phyloP scores from a whole-genome alignment of 1,140 invertebrate species.

The Heliothis subflexa region DNA sequence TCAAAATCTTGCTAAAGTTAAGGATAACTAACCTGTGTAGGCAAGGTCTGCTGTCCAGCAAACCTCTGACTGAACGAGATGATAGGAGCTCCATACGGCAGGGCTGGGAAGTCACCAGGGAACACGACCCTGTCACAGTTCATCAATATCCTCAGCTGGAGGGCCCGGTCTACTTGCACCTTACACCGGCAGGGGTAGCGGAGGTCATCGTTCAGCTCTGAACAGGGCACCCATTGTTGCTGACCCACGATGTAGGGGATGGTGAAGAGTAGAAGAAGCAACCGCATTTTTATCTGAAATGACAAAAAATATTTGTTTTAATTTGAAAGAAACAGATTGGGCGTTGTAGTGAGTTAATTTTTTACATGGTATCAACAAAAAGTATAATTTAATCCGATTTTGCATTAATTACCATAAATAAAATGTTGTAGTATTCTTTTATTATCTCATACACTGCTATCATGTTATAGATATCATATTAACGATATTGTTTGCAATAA shows the following conservation, averaged over 20 bases:
- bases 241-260: conserved; percentile 55
- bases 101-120: conserved; percentile 90
- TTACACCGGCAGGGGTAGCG: conserved; percentile 88
- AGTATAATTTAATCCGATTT: too few species aligned
- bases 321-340: too few species aligned
- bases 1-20: too few species aligned
- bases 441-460: too few species aligned
- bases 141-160: conserved; percentile 87
- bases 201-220: conserved; percentile 88
- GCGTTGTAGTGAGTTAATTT: too few species aligned
- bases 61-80: conserved; percentile 91
- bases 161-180: conserved; percentile 77
- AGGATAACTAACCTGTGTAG: conserved; percentile 89
- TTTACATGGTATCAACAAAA: too few species aligned
- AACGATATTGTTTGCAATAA: too few species aligned
- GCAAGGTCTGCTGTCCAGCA: conserved; percentile 92
- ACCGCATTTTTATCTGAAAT: conserved; percentile 36
- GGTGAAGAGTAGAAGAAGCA: conserved; percentile 32
- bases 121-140: conserved; percentile 95
- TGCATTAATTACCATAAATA: too few species aligned
- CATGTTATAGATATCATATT: too few species aligned
- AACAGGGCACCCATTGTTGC: conserved; percentile 87
- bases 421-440: too few species aligned
- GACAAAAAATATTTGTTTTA: background rate
- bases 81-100: conserved; percentile 91